phyloP scores from a whole-genome alignment of 2,888 invertebrate species.

The Ethmia dodecea region DNA sequence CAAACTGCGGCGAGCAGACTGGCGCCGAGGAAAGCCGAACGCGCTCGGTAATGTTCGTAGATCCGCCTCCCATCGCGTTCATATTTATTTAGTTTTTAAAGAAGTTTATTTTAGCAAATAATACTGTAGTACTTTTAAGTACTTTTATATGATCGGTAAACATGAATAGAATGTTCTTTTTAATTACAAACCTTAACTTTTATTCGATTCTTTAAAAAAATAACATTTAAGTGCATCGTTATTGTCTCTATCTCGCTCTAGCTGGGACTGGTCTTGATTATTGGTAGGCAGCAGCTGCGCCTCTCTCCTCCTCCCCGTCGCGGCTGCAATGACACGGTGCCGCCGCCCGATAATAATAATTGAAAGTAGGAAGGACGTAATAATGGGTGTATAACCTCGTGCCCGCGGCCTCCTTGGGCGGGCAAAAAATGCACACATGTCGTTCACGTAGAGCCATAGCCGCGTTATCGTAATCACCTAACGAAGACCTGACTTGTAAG shows the following conservation, averaged over 20 bases:
- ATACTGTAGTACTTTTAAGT: background rate
- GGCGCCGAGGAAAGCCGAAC: constrained; percentile 44
- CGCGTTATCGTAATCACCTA: constrained; percentile 41
- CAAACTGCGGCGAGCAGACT: constrained; percentile 73
- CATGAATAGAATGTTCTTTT: background rate
- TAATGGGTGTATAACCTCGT: constrained; percentile 78
- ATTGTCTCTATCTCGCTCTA: constrained; percentile 58
- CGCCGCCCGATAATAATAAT: constrained; percentile 77
- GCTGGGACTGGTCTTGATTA: constrained; percentile 70
- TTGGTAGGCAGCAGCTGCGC: constrained; percentile 79
- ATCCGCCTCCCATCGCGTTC: constrained; percentile 75
- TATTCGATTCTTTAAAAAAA: background rate
- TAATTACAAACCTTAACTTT: background rate
- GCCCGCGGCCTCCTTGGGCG: constrained; percentile 78
- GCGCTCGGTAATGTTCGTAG: constrained; percentile 64
- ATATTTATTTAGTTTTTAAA: constrained; percentile 39
- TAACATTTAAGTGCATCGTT: constrained; percentile 25
- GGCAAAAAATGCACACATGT: constrained; percentile 76
- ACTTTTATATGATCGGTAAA: background rate
- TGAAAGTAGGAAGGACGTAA: constrained; percentile 78
- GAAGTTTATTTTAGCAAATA: constrained; percentile 8
- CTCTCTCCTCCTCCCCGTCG: constrained; percentile 76
- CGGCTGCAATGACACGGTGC: constrained; percentile 64
- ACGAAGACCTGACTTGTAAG: constrained; percentile 47
- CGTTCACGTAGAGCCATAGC: constrained; percentile 15